phyloP scores from a whole-genome alignment of 2,113 vertebrate genomes.

The Tichodroma muraria region DNA sequence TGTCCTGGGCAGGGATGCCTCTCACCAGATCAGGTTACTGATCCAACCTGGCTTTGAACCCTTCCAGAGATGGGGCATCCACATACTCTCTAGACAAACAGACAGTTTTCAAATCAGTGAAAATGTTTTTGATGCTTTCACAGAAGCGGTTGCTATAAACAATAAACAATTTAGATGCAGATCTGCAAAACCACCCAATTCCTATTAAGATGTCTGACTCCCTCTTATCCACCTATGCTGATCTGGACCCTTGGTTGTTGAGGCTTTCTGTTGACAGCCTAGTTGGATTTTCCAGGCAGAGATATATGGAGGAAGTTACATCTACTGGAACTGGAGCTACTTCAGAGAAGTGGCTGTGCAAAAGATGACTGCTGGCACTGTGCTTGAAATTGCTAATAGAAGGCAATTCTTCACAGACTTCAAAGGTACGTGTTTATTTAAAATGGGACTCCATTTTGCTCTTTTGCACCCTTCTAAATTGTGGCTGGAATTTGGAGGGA shows the following conservation, averaged over 20 bases:
- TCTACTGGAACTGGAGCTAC: constrained; percentile 20
- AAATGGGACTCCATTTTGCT: neutral
- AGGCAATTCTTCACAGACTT: constrained; percentile 44
- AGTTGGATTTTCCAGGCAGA: neutral
- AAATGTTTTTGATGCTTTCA: neutral
- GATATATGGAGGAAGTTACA: constrained; percentile 21
- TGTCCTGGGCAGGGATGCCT: neutral
- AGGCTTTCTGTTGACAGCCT: neutral
- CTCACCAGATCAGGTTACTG: neutral
- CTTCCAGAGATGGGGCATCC: neutral
- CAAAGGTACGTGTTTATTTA: constrained; percentile 1
- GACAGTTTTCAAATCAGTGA: neutral
- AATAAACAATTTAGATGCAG: neutral
- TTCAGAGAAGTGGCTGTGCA: constrained; percentile 31
- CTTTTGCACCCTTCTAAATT: constrained; percentile 12
- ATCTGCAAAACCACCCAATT: neutral
- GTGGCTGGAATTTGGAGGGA: constrained; percentile 17
- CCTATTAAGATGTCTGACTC: neutral
- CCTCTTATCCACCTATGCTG: neutral
- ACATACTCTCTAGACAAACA: neutral
- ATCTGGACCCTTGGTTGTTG: neutral
- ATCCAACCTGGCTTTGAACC: neutral
- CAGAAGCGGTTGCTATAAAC: neutral
- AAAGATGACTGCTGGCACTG: neutral
- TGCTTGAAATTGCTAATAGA: neutral